These are phyloP conservation scores for Columbina picui DNA, from an alignment of 2,113 vertebrate genomes.

Conservation along the genomic window DNA sequence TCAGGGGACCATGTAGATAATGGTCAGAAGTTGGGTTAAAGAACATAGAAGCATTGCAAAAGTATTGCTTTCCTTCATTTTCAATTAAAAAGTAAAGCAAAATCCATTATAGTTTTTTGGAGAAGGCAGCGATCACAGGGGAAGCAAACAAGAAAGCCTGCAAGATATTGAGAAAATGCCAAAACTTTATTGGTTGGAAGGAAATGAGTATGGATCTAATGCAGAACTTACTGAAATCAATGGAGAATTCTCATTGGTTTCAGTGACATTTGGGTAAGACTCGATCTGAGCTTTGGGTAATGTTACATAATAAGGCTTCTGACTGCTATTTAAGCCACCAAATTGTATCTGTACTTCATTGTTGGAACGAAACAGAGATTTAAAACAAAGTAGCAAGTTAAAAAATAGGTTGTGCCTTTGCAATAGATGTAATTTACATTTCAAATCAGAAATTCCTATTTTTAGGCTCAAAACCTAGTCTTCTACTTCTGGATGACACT, in stretches of 20 bases:
- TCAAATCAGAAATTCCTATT: neutral
- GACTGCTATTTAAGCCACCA: neutral
- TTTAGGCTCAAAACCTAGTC: neutral
- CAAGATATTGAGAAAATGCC: neutral
- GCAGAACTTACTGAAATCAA: neutral
- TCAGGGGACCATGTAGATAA: neutral
- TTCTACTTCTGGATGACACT: neutral
- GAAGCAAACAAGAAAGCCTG: neutral
- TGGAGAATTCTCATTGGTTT: neutral
- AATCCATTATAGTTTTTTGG: neutral
- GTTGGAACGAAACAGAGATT: neutral
- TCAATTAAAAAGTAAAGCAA: neutral
- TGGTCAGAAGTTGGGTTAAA: neutral
- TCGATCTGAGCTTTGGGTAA: neutral
- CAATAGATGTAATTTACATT: neutral
- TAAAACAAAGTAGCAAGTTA: neutral
- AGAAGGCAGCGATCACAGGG: neutral
- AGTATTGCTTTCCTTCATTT: neutral
- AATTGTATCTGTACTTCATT: neutral
- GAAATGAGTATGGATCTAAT: constrained; percentile 16
- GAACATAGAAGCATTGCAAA: neutral
- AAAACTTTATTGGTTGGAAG: neutral
- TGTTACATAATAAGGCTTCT: neutral
- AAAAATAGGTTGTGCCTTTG: neutral
- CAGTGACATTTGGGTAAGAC: neutral